Base-by-base conservation (phyloP, 2,888 invertebrate genomes). In the Sphaeridia pumilis region DNA sequence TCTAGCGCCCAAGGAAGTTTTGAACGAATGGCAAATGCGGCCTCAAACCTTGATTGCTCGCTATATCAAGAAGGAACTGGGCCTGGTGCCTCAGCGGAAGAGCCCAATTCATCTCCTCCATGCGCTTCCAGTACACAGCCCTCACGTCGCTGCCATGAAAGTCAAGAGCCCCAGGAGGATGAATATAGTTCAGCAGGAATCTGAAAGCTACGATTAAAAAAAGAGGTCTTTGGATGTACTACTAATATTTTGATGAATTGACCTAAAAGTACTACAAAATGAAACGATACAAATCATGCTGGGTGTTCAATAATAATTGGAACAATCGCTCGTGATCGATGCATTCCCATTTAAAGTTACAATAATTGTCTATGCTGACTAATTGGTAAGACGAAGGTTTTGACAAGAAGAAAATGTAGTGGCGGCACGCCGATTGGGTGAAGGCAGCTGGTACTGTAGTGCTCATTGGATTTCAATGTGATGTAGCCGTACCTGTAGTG, bases 21-120 rank as follows among this genome's bases (percentile, higher is more conserved):
- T 93, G 69, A 80, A 87, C 67, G 87, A 89, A 69, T 93, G 88
- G 87, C 90, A 93, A 69, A 78, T 82, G 64, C 78, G 92, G 58
- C 93, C 94, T 0, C 90, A 90, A 66, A 80, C 80, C 64, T 74
- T 94, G 31, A 82, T 90, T 1, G 79, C 85, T 20, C 79, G 84
- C 46, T 86, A 85, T 69, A 90, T 92, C 63, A 85, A 83, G 68
- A 81, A 81, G 66, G 77, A 86, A 67, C 77, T 92, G 50, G 83
- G 84, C 68, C 82, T 83, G 72, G 81, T 84, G 69, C 38, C 38
- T 12, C 52, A 55, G 31, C 36, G 45, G 2, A 53, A 52, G 31
- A 48, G 50, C 21, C 56, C 56, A 12, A 34, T 47, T n/a, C n/a
- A n/a, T 4, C 31, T 53, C 7, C 7, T 41, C 12, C 27, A 47